Evolutionary conservation across 2,888 invertebrate species (phyloP).

Genomic region (Cheilosia urbana): DNA sequence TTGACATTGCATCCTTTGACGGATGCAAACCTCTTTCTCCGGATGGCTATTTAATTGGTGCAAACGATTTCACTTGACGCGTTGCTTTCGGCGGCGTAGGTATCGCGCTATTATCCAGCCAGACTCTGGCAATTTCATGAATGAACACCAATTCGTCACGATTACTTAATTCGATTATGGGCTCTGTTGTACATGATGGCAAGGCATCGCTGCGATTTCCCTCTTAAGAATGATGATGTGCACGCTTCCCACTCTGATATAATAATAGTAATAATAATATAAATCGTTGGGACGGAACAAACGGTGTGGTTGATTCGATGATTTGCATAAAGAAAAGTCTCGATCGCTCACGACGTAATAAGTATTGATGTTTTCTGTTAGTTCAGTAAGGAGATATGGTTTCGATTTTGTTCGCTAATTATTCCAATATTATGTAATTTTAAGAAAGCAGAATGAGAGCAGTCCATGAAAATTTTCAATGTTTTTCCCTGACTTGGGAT

Average conservation of each 20-base stretch:
- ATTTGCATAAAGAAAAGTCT: slow-evolving; percentile 65
- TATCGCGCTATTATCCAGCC: slow-evolving; percentile 19
- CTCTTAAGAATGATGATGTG: slow-evolving; percentile 43
- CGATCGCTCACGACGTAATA: slow-evolving; percentile 42
- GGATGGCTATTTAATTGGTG: slow-evolving; percentile 65
- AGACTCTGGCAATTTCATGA: slow-evolving; percentile 33
- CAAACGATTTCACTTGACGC: slow-evolving; percentile 63
- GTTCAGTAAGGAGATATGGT: not conserved
- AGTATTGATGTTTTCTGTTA: slow-evolving; percentile 3
- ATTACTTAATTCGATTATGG: slow-evolving; percentile 62
- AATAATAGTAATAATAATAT: not conserved
- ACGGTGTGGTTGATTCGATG: slow-evolving; percentile 16
- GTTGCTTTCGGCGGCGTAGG: slow-evolving; percentile 11
- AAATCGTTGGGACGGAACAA: slow-evolving; percentile 21
- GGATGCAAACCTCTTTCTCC: slow-evolving; percentile 30
- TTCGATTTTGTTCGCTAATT: slow-evolving; percentile 15
- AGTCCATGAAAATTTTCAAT: too few relatives aligned
- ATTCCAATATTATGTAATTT: slow-evolving; percentile 16
- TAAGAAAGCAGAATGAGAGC: not conserved
- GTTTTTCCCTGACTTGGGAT: too few relatives aligned
- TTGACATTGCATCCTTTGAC: slow-evolving; percentile 41
- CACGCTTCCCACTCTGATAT: slow-evolving; percentile 45
- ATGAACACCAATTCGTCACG: slow-evolving; percentile 47
- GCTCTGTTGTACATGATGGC: slow-evolving; percentile 10
- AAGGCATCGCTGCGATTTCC: slow-evolving; percentile 28